Evolutionary conservation across 2,113 vertebrate genomes (phyloP).

Genomic region (Corythaixoides concolor): DNA sequence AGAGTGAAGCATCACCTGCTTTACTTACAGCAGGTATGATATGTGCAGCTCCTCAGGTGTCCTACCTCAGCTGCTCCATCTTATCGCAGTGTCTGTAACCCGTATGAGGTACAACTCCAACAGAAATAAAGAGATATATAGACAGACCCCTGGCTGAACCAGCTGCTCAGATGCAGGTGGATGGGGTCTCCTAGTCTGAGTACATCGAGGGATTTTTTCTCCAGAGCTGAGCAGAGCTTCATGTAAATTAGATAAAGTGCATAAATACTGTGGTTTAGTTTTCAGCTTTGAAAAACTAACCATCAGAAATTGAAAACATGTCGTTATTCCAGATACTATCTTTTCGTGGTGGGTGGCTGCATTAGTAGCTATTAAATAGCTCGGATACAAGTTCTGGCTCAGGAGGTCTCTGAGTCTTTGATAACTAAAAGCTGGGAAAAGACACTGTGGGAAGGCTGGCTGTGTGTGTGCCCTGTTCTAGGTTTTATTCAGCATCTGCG

Average conservation of each 20-base stretch:
- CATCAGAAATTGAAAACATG: neutral
- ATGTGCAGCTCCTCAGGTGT: neutral
- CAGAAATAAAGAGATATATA: neutral
- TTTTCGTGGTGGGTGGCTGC: neutral
- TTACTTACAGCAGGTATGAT: neutral
- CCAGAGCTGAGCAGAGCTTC: neutral
- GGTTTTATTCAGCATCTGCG: neutral
- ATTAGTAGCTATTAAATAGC: neutral
- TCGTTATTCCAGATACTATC: neutral
- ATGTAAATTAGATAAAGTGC: neutral
- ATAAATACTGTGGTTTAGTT: neutral
- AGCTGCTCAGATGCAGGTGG: neutral
- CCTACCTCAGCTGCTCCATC: neutral
- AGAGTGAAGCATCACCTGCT: neutral
- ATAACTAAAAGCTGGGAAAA: neutral
- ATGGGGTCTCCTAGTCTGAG: neutral
- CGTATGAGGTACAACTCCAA: rapidly evolving
- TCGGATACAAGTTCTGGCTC: neutral
- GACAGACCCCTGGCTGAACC: neutral
- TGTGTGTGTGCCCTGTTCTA: neutral
- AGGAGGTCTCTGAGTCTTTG: neutral
- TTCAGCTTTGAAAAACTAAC: neutral
- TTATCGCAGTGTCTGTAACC: neutral
- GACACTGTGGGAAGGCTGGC: neutral
- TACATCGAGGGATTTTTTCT: neutral